These are phyloP conservation scores for Aphis gossypii DNA, from an alignment of 1,140 invertebrate genomes.

Conservation along the genomic window DNA sequence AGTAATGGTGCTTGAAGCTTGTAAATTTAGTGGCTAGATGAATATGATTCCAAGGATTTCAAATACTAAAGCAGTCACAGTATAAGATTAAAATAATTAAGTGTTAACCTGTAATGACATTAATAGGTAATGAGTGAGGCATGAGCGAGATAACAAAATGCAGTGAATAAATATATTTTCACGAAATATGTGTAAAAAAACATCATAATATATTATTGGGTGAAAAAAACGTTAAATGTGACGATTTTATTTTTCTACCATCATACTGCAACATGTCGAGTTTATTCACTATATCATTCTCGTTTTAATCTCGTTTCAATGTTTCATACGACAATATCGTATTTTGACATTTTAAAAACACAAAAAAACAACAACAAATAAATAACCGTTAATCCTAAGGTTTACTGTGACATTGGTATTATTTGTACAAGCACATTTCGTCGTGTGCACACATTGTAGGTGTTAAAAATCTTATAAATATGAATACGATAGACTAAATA, in stretches of 20 bases:
- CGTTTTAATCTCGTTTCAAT: neutral
- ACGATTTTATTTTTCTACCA: neutral
- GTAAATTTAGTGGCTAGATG: neutral
- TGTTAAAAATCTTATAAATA: neutral
- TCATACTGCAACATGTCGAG: neutral
- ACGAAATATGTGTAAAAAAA: neutral
- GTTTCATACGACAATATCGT: neutral
- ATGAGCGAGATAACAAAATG: neutral
- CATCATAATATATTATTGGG: too few relatives aligned
- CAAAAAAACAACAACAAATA: neutral
- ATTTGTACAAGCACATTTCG: neutral
- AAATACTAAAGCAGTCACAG: neutral
- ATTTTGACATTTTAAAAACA: conserved; percentile 4
- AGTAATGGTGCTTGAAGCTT: neutral
- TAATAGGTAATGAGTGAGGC: neutral
- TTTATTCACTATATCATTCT: neutral
- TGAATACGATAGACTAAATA: neutral
- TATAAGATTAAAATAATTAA: neutral
- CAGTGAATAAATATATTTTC: neutral
- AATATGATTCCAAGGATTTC: neutral
- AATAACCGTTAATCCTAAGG: conserved; percentile 16
- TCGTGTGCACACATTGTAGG: neutral
- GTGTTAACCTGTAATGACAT: neutral
- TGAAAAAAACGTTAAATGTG: neutral
- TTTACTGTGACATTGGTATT: conserved; percentile 23